phyloP scores from a whole-genome alignment of 2,113 vertebrate genomes.

The Geococcyx californianus region DNA sequence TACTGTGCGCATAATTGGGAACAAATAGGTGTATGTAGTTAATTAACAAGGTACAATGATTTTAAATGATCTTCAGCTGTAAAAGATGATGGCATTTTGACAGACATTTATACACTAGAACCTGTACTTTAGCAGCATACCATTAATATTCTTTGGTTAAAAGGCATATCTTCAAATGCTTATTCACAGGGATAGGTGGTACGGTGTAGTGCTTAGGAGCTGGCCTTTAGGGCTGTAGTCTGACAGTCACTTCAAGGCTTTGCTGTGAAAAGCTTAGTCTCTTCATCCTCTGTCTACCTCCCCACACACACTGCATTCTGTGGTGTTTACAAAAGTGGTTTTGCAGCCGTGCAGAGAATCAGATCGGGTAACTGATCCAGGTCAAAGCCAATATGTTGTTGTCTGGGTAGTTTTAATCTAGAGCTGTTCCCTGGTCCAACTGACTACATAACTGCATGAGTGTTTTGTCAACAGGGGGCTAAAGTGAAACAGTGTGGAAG shows the following conservation, averaged over 20 bases:
- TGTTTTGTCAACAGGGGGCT: slow-evolving; percentile 29
- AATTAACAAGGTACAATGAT: neutral
- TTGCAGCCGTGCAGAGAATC: slow-evolving; percentile 25
- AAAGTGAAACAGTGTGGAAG: neutral
- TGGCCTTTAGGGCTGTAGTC: neutral
- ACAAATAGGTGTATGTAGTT: neutral
- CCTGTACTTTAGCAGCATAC: neutral
- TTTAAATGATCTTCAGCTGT: neutral
- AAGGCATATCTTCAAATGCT: neutral
- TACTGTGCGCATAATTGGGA: neutral
- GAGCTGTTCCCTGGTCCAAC: slow-evolving; percentile 24
- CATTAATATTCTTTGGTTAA: neutral
- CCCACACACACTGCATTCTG: neutral
- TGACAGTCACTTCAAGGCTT: neutral
- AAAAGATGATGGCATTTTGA: neutral
- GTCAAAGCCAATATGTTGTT: slow-evolving; percentile 8
- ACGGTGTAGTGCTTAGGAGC: neutral
- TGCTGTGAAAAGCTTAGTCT: neutral
- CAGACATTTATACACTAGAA: neutral
- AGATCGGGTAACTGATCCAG: slow-evolving; percentile 8
- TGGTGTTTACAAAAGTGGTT: neutral
- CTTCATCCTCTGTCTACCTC: neutral
- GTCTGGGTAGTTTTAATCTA: slow-evolving; percentile 39
- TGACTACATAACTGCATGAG: neutral
- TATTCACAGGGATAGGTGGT: neutral